phyloP scores from a whole-genome alignment of 2,797 vertebrate genomes.

The Syndactyla subalaris region DNA sequence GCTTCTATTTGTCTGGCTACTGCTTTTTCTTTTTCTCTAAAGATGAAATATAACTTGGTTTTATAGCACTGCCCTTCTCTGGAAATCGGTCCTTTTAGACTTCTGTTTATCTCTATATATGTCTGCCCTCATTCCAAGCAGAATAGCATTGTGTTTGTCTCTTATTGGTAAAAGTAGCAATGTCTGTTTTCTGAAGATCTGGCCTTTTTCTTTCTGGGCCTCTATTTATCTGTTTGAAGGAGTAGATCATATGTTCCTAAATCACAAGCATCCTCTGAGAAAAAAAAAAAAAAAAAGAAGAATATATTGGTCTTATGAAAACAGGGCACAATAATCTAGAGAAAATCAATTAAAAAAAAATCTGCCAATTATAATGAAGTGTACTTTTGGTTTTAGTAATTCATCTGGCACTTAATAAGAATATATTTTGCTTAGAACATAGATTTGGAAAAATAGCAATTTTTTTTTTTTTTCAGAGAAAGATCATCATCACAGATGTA shows the following conservation, averaged over 20 bases:
- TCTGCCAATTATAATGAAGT: background rate
- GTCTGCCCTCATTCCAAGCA: background rate
- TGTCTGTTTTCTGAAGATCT: background rate
- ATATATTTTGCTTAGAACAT: background rate
- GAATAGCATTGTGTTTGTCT: rapidly evolving
- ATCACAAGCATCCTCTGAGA: background rate
- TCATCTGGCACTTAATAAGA: background rate
- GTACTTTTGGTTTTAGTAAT: background rate
- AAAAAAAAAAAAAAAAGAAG: background rate
- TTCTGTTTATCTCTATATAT: background rate
- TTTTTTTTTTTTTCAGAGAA: background rate
- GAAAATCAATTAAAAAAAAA: background rate
- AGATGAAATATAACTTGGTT: background rate
- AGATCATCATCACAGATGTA: background rate
- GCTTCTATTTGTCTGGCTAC: background rate
- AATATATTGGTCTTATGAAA: background rate
- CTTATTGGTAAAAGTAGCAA: background rate
- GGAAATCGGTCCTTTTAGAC: background rate
- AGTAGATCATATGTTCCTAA: background rate
- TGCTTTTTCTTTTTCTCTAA: background rate
- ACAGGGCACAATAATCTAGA: background rate
- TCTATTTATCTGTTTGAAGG: background rate
- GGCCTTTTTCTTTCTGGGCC: background rate
- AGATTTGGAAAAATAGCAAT: background rate
- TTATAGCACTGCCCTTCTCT: background rate